Base-by-base conservation (phyloP, 2,888 invertebrate species). In the Drosophila mayaguana region DNA sequence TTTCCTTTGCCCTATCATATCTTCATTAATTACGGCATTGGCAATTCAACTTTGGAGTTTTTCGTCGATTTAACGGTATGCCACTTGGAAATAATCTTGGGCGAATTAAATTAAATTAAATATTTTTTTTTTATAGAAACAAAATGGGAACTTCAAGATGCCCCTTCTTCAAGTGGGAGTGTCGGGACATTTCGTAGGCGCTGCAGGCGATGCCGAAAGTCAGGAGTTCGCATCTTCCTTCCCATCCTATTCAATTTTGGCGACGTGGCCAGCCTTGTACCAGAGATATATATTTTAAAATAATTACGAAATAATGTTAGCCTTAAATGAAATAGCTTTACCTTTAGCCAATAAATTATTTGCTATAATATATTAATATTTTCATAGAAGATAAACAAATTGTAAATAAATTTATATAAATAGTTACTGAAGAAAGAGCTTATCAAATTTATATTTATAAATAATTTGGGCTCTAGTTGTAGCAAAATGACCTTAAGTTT, bases 251-350 rank as follows among this genome's bases (percentile, higher is more conserved):
- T 90, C 93, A 0, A 78, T 91, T 92, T 7, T 92, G 91, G 75
- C 76, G n/a, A 92, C 93, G 42, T 94, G 94, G 93, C 91, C 94
- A 16, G 93, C 93, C 46, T 91, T 92, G 22, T 94, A 94, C 78
- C 92, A 93, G 72, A 79, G 91, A 67, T 91, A 88, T 66, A 81
- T 89, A 32, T 89, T 83, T 77, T 90, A 90, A 46, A 53, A 16
- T 9, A 53, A 14, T 7, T 50, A 14, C 5, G 3, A 8, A 12
- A 42, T 60, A 25, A 14, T 48, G 9, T 14, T 36, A 20, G 0
- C 1, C 0, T 50, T 14, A 16, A 16, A 16, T 12, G 16, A 18
- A 4, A n/a, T 28, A 28, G 28, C 8, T 7, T 11, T 20, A 18
- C 12, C 11, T 16, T 43, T 56, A 56, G 16, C 16, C 16, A 34